Evolutionary conservation across 2,113 vertebrate genomes (phyloP).

Genomic region (Rattus norvegicus): GRCr8 NC_086027.1:71232001-71232500

Average conservation of each 20-base stretch:
- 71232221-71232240: conserved; percentile 70
- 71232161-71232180: conserved; percentile 38
- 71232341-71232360: conserved; percentile 78
- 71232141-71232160: conserved; percentile 20
- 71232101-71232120: conserved; percentile 68
- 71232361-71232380: conserved; percentile 72
- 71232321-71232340: conserved; percentile 68
- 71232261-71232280: conserved; percentile 57
- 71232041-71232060: conserved; percentile 81
- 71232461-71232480: conserved; percentile 77
- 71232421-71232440: conserved; percentile 66
- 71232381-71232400: conserved; percentile 58
- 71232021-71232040: conserved; percentile 77
- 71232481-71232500: conserved; percentile 64
- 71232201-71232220: conserved; percentile 71
- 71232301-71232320: conserved; percentile 77
- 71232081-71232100: conserved; percentile 75
- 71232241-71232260: conserved; percentile 58
- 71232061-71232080: conserved; percentile 80
- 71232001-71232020: conserved; percentile 75
- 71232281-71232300: conserved; percentile 61
- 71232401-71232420: conserved; percentile 48
- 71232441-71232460: conserved; percentile 73
- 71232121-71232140: conserved; percentile 68
- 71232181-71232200: conserved; percentile 66